Percentiles rank a stretch among this genome's conserved stretches.
Conservation (phyloP, 2,797 vertebrate species). For the Karalla daura region DNA sequence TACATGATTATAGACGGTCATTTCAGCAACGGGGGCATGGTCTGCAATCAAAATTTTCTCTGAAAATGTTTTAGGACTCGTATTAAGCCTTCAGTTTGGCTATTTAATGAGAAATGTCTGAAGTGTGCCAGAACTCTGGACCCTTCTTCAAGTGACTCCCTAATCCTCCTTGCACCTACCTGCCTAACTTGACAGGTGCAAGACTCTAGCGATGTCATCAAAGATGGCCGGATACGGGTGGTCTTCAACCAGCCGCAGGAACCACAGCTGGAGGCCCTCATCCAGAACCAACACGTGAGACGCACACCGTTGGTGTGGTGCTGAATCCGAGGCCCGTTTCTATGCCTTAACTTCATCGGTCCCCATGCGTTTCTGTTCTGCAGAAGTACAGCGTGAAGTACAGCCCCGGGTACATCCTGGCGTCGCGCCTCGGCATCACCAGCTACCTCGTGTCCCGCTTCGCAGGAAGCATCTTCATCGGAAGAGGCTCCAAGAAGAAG, state of each 20-base stretch:
- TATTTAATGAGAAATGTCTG: no score
- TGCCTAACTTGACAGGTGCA: slow-evolving; percentile 85
- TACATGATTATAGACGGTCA: not conserved
- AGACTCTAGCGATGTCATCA: slow-evolving; percentile 93
- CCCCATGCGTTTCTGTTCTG: slow-evolving; percentile 29
- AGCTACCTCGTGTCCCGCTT: slow-evolving; percentile 98
- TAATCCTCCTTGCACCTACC: no score
- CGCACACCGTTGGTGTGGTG: not conserved
- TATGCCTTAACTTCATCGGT: not conserved
- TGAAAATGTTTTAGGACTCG: no score
- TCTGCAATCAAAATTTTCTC: no score
- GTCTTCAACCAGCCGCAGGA: slow-evolving; percentile 94
- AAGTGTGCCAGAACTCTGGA: no score
- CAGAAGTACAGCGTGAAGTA: slow-evolving; percentile 98
- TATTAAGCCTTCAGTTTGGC: no score
- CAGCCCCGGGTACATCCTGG: slow-evolving; percentile 94
- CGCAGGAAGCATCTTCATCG: slow-evolving; percentile 98
- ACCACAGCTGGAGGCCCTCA: slow-evolving; percentile 92
- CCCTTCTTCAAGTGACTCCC: no score
- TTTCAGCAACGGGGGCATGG: no score
- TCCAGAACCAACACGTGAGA: slow-evolving; percentile 98
- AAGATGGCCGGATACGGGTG: slow-evolving; percentile 94
- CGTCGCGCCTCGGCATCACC: slow-evolving; percentile 93
- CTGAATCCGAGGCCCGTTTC: not conserved
- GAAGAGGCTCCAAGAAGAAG: slow-evolving; percentile 96